These are phyloP conservation scores for Campoletis sonorensis DNA, from an alignment of 1,140 invertebrate species.

Conservation along the genomic window DNA sequence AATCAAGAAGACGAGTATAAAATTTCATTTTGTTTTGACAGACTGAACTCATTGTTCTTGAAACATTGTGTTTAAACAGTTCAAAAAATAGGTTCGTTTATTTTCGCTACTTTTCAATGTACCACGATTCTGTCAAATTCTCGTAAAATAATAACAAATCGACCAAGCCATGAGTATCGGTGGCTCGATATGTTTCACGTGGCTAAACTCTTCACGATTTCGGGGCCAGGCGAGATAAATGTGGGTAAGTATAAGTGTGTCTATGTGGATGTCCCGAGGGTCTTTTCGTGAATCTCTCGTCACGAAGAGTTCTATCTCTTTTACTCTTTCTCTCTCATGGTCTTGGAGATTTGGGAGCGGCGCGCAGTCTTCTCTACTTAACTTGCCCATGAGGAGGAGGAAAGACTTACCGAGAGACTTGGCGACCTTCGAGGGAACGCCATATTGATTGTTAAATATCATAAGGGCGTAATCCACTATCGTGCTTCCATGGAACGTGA, in stretches of 20 bases:
- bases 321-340: constrained; percentile 16
- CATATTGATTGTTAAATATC: neutral
- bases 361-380: constrained; percentile 34
- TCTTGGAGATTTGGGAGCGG: constrained; percentile 42
- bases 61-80: neutral
- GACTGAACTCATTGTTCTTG: neutral
- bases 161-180: neutral
- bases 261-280: constrained; percentile 21
- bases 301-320: constrained; percentile 12
- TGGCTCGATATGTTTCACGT: constrained; percentile 9
- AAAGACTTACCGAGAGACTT: constrained; percentile 33
- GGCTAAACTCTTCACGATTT: constrained; percentile 32
- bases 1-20: neutral
- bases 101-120: neutral
- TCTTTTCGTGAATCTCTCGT: constrained; percentile 34
- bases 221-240: constrained; percentile 25
- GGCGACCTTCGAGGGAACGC: constrained; percentile 34
- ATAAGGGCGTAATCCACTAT: neutral
- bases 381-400: constrained; percentile 14
- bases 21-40: no score
- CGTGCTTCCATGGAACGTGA: neutral
- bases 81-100: neutral
- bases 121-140: neutral
- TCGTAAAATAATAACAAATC: neutral
- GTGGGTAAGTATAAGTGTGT: neutral